Evolutionary conservation across 2,797 vertebrate genomes (phyloP).

Genomic region (Hipposideros larvatus): DNA sequence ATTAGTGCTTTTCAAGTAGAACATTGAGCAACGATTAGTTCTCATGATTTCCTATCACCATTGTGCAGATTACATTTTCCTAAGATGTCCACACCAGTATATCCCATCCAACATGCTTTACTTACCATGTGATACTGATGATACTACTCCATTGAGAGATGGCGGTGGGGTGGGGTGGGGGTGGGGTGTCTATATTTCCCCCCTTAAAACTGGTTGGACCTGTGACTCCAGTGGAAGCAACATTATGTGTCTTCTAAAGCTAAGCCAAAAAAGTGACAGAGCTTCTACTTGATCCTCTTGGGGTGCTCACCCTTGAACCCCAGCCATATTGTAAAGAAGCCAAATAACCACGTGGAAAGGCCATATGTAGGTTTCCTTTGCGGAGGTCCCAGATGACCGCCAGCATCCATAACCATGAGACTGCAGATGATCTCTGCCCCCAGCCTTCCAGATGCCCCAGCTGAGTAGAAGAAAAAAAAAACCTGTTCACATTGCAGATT

Average conservation of each 20-base stretch:
- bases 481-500: neutral
- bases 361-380: neutral
- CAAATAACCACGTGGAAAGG: neutral
- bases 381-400: neutral
- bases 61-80: neutral
- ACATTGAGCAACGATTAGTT: neutral
- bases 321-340: neutral
- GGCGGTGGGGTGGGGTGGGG: neutral
- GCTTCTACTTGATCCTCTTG: neutral
- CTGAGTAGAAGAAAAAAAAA: neutral
- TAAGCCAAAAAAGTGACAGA: neutral
- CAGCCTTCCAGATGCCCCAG: neutral
- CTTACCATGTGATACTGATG: neutral
- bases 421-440: neutral
- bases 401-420: neutral
- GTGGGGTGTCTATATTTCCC: neutral
- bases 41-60: neutral
- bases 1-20: neutral
- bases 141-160: neutral
- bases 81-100: neutral
- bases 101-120: neutral
- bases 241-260: neutral
- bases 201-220: neutral
- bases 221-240: neutral
- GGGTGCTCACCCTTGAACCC: neutral